A percentile compares a stretch with the other conserved stretches of the same genome.
Evolutionary conservation across 1,140 invertebrate species (phyloP).

Genomic region (Achroia grisella): DNA sequence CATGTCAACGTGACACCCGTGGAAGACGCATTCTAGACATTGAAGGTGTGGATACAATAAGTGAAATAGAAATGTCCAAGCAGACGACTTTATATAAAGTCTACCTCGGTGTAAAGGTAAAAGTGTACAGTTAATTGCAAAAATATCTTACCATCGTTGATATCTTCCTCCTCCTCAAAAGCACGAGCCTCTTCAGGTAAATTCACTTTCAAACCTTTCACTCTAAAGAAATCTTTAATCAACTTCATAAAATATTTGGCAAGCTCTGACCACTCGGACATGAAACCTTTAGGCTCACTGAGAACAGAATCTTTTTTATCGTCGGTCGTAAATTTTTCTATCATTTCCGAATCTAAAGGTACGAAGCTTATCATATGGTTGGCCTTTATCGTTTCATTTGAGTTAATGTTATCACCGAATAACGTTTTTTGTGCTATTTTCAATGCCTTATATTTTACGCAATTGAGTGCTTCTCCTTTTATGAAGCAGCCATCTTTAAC

Average conservation of each 20-base stretch:
- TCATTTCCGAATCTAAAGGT: slow-evolving; percentile 41
- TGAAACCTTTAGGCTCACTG: slow-evolving; percentile 38
- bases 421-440: slow-evolving; percentile 57
- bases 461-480: slow-evolving; percentile 54
- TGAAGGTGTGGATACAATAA: no score
- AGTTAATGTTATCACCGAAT: slow-evolving; percentile 40
- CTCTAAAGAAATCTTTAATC: slow-evolving; percentile 52
- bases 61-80: no score
- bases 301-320: slow-evolving; percentile 29
- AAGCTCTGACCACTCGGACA: slow-evolving; percentile 60
- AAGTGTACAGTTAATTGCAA: no score
- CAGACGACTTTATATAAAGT: background rate
- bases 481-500: slow-evolving; percentile 57
- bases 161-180: slow-evolving; percentile 46
- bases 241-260: slow-evolving; percentile 56
- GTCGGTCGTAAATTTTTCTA: slow-evolving; percentile 28
- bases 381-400: slow-evolving; percentile 51
- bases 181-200: slow-evolving; percentile 55
- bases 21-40: no score
- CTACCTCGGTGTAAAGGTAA: no score
- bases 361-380: slow-evolving; percentile 54
- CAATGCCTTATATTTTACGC: slow-evolving; percentile 60
- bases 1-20: no score
- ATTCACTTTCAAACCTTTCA: slow-evolving; percentile 50
- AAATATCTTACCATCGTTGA: slow-evolving; percentile 36